Conservation (phyloP, 2,113 vertebrate genomes). For the Clinocottus analis region DNA sequence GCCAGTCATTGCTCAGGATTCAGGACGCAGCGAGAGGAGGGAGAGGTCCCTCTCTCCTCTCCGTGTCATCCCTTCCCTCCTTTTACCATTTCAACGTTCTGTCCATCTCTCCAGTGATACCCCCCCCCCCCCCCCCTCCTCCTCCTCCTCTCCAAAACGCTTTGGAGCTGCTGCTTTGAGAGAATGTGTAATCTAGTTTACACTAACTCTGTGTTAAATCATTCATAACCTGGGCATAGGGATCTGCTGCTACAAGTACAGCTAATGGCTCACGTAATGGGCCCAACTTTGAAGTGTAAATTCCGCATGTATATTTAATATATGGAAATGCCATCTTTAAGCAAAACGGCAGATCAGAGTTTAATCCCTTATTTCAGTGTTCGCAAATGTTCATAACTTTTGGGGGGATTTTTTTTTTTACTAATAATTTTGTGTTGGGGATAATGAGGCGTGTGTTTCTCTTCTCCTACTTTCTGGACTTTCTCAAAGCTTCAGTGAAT, state of each 20-base stretch:
- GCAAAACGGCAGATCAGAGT: constrained; percentile 66
- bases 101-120: constrained; percentile 30
- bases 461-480: constrained; percentile 12
- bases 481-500: constrained; percentile 37
- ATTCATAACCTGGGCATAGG: constrained; percentile 77
- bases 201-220: constrained; percentile 74
- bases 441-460: constrained; percentile 35
- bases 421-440: background rate
- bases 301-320: constrained; percentile 78
- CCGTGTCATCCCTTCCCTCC: constrained; percentile 59
- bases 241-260: constrained; percentile 70
- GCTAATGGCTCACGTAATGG: constrained; percentile 78
- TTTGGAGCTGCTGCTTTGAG: constrained; percentile 58
- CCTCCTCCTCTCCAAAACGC: constrained; percentile 23
- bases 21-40: constrained; percentile 86
- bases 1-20: constrained; percentile 99
- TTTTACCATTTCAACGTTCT: constrained; percentile 44
- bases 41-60: constrained; percentile 65
- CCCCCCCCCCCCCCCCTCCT: background rate
- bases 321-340: constrained; percentile 71
- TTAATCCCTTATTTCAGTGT: constrained; percentile 44
- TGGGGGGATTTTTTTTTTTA: background rate
- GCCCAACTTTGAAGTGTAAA: constrained; percentile 78
- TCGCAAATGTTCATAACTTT: constrained; percentile 36
- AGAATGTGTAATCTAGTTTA: constrained; percentile 73